Evolutionary conservation across 2,113 vertebrate species (phyloP).

Genomic region (Oncorhynchus gorbuscha): DNA sequence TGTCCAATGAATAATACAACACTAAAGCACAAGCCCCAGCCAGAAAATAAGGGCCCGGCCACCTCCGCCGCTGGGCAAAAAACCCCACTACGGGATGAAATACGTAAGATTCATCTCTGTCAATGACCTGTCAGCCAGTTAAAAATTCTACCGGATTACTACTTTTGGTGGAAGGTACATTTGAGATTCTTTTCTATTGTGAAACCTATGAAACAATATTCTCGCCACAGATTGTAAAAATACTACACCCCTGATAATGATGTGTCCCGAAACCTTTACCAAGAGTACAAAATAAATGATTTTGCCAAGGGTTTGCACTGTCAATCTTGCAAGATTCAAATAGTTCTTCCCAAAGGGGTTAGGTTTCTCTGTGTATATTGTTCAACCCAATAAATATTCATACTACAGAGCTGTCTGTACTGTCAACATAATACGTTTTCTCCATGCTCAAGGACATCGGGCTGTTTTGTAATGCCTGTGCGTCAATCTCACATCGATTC

Average conservation of each 20-base stretch:
- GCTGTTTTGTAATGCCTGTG: not conserved
- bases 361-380: not conserved
- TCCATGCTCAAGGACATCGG: not conserved
- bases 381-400: slow-evolving; percentile 7
- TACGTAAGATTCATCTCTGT: not conserved
- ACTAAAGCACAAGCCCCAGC: not conserved
- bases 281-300: not conserved
- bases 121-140: not conserved
- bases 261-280: not conserved
- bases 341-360: not conserved
- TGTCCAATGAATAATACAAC: not conserved
- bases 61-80: not conserved
- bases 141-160: not conserved
- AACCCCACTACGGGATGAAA: not conserved
- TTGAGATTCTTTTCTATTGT: too few relatives aligned
- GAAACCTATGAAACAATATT: too few relatives aligned
- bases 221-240: too few relatives aligned
- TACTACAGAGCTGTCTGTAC: not conserved
- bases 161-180: not conserved
- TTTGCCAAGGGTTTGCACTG: not conserved
- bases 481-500: not conserved
- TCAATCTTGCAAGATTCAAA: not conserved
- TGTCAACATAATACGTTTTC: not conserved
- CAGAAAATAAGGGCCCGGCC: not conserved
- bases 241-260: not conserved